Base-by-base conservation (phyloP, 2,797 vertebrate species). In the Threskiornis aethiopicus region DNA sequence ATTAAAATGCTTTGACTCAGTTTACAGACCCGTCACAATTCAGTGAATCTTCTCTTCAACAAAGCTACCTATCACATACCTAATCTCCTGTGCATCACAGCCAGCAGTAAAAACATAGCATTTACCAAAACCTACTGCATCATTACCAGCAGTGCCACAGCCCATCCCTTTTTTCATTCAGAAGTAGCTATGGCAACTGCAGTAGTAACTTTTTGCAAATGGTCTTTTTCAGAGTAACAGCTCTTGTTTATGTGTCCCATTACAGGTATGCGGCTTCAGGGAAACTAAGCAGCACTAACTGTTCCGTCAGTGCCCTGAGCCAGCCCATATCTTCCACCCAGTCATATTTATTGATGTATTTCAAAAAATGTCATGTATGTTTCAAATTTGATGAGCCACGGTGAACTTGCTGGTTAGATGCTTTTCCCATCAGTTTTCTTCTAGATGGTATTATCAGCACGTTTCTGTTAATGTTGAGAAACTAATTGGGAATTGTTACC, bases 141-240 rank as follows among this genome's bases (percentile, higher is more conserved):
- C 41, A 14, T 83, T 90, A 66, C 69, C 35, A 86, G 69, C 58
- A 86, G 17, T 75, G 12, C 33, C 71, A 58, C 44, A 46, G 71
- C 54, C 62, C 57, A 33, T n/a, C 33, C 54, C 10, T 46, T 61
- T 71, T 55, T 42, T 66, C 24, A 39, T 71, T 84, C 81, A 67
- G 42, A 90, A 65, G 84, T 71, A 93, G 62, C 75, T 89, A 29
- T 92, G 62, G 84, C 76, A 96, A 90, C 91, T 67, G 69, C 24
- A 65, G 44, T 46, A 55, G 61, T 39, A 81, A 89, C 61, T 71
- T 91, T 90, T 64, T 76, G 37, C 46, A 81, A 31, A 72, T 61
- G 0, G 28, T 65, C 87, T 85, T 85, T 92, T 85, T 77, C 35
- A 24, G 25, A 2, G 1, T 73, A 78, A 37, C 39, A 79, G 64